These are phyloP conservation scores for Ginglymostoma cirratum DNA, from an alignment of 2,113 vertebrate genomes.

Conservation along the genomic window DNA sequence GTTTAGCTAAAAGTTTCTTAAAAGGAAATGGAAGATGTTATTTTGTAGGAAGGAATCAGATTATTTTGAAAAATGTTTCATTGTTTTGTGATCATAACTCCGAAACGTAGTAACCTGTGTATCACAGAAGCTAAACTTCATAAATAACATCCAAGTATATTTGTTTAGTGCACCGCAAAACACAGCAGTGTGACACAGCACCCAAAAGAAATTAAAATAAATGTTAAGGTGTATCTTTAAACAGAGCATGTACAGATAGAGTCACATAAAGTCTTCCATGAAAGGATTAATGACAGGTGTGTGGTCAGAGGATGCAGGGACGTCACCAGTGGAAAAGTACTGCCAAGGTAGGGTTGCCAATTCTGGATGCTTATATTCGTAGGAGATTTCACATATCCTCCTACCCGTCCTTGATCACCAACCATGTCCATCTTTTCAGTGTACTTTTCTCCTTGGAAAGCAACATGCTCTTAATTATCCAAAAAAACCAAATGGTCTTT, in stretches of 20 bases:
- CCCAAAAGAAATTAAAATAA: background rate
- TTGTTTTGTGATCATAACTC: background rate
- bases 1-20: background rate
- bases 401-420: background rate
- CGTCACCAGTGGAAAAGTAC: background rate
- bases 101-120: background rate
- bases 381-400: background rate
- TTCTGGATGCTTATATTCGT: background rate
- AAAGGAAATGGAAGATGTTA: background rate
- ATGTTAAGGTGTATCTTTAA: background rate
- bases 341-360: background rate
- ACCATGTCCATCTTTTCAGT: background rate
- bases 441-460: background rate
- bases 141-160: background rate
- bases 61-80: background rate
- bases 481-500: background rate
- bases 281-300: background rate
- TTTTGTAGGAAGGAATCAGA: background rate
- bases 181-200: too few relatives aligned
- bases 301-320: background rate
- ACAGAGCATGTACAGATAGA: background rate
- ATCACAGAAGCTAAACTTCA: background rate
- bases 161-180: background rate
- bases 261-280: background rate
- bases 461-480: background rate